Percentiles rank a stretch among this genome's conserved stretches.
phyloP scores from a whole-genome alignment of 2,888 invertebrate species.

The Diplazon laetatorius region DNA sequence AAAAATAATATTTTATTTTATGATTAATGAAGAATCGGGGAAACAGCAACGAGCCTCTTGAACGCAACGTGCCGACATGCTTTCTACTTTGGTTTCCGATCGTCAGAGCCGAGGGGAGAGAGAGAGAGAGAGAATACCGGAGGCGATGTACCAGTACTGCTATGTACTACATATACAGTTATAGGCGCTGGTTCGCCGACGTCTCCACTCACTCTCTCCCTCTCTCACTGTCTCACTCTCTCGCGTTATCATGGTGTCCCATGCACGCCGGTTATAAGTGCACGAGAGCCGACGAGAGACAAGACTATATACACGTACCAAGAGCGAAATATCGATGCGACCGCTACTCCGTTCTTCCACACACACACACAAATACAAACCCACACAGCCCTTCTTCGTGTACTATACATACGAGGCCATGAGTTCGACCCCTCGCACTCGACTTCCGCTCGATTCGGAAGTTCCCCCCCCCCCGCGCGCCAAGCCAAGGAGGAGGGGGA shows the following conservation, averaged over 20 bases:
- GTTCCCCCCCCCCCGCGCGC: slow-evolving; percentile 42
- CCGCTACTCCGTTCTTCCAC: slow-evolving; percentile 44
- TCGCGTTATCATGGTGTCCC: not conserved
- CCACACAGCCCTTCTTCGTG: slow-evolving; percentile 10
- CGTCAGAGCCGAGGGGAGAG: slow-evolving; percentile 32
- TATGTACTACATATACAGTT: slow-evolving; percentile 33
- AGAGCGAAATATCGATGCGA: slow-evolving; percentile 56
- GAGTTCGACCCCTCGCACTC: slow-evolving; percentile 27
- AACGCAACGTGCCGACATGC: slow-evolving; percentile 58
- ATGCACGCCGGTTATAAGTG: not conserved
- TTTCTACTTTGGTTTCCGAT: slow-evolving; percentile 63
- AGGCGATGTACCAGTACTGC: slow-evolving; percentile 41
- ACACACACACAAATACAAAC: slow-evolving; percentile 1
- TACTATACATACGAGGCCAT: slow-evolving; percentile 4
- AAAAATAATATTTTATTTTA: not conserved
- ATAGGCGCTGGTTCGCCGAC: slow-evolving; percentile 1
- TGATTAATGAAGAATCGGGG: slow-evolving; percentile 43
- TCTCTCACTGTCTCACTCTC: not conserved
- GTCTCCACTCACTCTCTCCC: not conserved
- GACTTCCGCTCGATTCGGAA: slow-evolving; percentile 63
- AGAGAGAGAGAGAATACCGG: not conserved
- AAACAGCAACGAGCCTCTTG: slow-evolving; percentile 21
- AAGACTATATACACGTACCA: slow-evolving; percentile 22
- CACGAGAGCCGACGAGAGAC: not conserved
- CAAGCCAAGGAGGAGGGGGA: no score